These are phyloP conservation scores for Gopherus flavomarginatus DNA, from an alignment of 2,113 vertebrate genomes.

Conservation along the genomic window DNA sequence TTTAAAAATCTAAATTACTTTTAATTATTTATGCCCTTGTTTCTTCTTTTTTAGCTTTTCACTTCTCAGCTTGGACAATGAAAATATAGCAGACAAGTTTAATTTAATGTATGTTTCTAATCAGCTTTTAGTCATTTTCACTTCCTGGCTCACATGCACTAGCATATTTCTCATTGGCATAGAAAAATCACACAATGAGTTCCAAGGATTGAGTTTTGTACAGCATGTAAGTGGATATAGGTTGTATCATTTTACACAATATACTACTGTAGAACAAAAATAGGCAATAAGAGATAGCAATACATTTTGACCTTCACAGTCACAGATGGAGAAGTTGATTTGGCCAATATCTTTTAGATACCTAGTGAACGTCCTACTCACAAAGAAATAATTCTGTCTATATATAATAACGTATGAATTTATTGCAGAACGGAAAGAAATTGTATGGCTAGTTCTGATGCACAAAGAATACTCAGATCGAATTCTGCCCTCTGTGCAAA, in stretches of 20 bases:
- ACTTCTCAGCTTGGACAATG: neutral
- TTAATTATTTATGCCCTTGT: neutral
- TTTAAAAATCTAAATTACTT: neutral
- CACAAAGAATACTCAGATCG: neutral
- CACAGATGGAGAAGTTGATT: neutral
- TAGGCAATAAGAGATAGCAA: neutral
- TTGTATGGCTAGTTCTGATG: neutral
- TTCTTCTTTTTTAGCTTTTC: neutral
- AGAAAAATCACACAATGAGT: neutral
- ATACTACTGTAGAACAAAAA: neutral
- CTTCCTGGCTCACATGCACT: neutral
- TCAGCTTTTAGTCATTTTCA: neutral
- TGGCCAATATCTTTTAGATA: neutral
- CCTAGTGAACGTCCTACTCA: neutral
- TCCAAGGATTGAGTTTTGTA: neutral
- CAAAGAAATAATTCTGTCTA: neutral
- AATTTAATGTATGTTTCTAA: neutral
- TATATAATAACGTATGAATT: neutral
- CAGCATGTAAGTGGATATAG: neutral
- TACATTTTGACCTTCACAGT: neutral
- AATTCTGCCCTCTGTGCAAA: neutral
- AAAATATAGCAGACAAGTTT: neutral
- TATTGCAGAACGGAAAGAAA: neutral
- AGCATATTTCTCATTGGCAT: neutral
- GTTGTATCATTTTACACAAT: neutral